A percentile compares a stretch with the other conserved stretches of the same genome.
Conservation (phyloP, 2,888 invertebrate genomes). For the Limenitis camilla region DNA sequence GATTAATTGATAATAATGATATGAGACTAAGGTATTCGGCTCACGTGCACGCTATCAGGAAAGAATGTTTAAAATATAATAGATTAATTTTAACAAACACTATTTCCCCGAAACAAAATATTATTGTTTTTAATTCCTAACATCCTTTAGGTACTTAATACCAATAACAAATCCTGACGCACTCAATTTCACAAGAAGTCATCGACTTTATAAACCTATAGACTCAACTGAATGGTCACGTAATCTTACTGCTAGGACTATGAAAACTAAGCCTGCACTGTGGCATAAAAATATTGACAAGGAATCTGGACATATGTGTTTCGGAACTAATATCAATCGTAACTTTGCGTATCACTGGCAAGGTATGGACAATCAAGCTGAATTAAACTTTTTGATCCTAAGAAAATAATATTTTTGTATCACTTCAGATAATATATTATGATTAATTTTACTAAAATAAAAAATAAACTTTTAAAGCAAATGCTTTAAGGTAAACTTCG, state of each 20-base stretch:
- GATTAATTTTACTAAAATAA: too few relatives aligned
- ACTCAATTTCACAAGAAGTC: slow-evolving; percentile 45
- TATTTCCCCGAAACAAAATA: too few relatives aligned
- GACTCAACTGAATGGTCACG: slow-evolving; percentile 42
- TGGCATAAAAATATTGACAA: slow-evolving; percentile 64
- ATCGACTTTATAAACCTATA: slow-evolving; percentile 34
- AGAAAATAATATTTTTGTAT: not conserved
- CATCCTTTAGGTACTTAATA: slow-evolving; percentile 63
- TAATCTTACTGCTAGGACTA: slow-evolving; percentile 39
- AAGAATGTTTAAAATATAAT: too few relatives aligned
- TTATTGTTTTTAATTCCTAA: too few relatives aligned
- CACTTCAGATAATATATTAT: not conserved
- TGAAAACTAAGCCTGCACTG: slow-evolving; percentile 36
- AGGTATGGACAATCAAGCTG: too few relatives aligned
- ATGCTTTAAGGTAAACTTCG: too few relatives aligned
- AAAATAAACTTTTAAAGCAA: too few relatives aligned
- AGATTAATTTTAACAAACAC: too few relatives aligned
- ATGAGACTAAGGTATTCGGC: not conserved
- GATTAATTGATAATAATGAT: too few relatives aligned
- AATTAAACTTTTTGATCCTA: too few relatives aligned
- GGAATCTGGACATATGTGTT: slow-evolving; percentile 38
- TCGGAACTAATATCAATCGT: slow-evolving; percentile 61
- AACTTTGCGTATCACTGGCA: slow-evolving; percentile 70
- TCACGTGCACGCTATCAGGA: not conserved
- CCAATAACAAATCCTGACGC: slow-evolving; percentile 64